phyloP scores from a whole-genome alignment of 2,797 vertebrate species.

The Nannoperca australis region DNA sequence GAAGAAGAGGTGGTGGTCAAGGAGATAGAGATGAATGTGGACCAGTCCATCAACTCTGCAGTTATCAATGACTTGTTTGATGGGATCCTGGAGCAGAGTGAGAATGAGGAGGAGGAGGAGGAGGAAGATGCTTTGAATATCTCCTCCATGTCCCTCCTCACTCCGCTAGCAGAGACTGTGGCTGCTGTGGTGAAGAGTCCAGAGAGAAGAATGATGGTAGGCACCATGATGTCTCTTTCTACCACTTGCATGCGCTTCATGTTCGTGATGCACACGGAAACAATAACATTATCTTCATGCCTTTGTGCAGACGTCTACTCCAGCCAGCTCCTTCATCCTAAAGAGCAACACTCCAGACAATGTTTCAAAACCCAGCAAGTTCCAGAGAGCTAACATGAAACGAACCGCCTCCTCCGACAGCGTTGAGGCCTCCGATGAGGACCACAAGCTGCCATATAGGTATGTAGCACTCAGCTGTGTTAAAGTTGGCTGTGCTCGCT shows the following conservation, averaged over 20 bases:
- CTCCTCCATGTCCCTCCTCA: slow-evolving; percentile 96
- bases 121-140: slow-evolving; percentile 93
- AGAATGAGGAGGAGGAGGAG: slow-evolving; percentile 67
- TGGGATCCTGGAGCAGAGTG: slow-evolving; percentile 87
- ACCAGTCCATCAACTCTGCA: slow-evolving; percentile 90
- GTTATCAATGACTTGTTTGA: slow-evolving; percentile 94
- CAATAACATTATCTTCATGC: neutral
- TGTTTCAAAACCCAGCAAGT: slow-evolving; percentile 80
- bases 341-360: slow-evolving; percentile 81
- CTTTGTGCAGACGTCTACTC: slow-evolving; percentile 83
- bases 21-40: slow-evolving; percentile 86
- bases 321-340: slow-evolving; percentile 83
- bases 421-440: slow-evolving; percentile 80
- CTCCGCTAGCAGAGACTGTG: slow-evolving; percentile 92
- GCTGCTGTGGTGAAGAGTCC: slow-evolving; percentile 86
- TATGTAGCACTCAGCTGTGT: slow-evolving; percentile 43
- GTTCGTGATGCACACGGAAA: rapidly evolving
- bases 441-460: slow-evolving; percentile 93
- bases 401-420: slow-evolving; percentile 85
- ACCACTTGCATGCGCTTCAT: neutral
- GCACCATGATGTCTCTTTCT: neutral
- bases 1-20: slow-evolving; percentile 48
- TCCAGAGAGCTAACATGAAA: slow-evolving; percentile 85
- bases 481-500: neutral
- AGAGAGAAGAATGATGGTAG: slow-evolving; percentile 85